phyloP scores from a whole-genome alignment of 2,888 invertebrate genomes.

The Oscheius sp. region DNA sequence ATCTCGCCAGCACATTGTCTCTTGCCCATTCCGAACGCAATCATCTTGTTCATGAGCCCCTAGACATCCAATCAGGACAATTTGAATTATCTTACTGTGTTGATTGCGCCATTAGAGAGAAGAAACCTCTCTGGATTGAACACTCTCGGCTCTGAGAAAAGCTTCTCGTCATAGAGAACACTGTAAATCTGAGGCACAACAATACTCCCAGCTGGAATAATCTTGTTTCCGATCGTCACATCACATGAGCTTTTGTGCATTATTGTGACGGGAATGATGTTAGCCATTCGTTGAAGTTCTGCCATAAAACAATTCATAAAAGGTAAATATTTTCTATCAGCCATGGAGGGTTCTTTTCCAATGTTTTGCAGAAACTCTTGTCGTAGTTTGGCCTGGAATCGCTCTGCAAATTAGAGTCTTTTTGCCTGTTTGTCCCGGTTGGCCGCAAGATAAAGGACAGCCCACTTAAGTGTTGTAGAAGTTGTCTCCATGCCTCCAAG shows the following conservation, averaged over 20 bases:
- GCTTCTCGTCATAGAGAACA: constrained; percentile 27
- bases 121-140: constrained; percentile 62
- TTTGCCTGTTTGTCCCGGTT: too few species aligned
- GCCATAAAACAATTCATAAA: constrained; percentile 38
- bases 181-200: constrained; percentile 41
- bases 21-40: constrained; percentile 39
- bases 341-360: too few species aligned
- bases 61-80: too few species aligned
- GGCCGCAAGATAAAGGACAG: too few species aligned
- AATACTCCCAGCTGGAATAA: constrained; percentile 32
- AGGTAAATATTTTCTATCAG: constrained; percentile 38
- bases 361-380: too few species aligned
- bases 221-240: constrained; percentile 26
- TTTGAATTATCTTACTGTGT: too few species aligned
- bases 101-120: constrained; percentile 51
- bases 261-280: constrained; percentile 37
- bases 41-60: constrained; percentile 14
- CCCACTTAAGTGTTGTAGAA: too few species aligned
- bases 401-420: too few species aligned
- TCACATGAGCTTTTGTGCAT: constrained; percentile 10
- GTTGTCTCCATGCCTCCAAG: too few species aligned
- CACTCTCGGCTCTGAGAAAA: constrained; percentile 52
- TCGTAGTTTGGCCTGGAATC: too few species aligned
- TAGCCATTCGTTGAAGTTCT: constrained; percentile 42
- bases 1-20: constrained; percentile 35